These are phyloP conservation scores for Otolemur garnettii DNA, from an alignment of 2,113 vertebrate genomes.

Conservation along the genomic window DNA sequence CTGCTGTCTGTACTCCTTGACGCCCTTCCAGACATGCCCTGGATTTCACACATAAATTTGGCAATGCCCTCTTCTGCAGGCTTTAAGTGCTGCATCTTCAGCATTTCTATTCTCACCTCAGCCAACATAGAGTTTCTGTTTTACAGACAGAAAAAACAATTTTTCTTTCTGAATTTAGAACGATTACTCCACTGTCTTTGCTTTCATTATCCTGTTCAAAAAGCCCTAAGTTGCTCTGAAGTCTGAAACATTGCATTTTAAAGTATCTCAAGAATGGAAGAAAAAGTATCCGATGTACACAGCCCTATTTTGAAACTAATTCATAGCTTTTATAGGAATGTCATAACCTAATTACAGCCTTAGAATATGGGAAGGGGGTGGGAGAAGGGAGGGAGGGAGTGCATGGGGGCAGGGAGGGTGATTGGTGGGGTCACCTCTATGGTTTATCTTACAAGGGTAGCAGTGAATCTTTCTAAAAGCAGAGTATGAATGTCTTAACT, in stretches of 20 bases:
- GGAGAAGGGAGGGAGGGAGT: no score
- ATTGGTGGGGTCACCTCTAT: no score
- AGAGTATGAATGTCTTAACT: no score
- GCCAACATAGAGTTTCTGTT: neutral
- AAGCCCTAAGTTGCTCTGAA: neutral
- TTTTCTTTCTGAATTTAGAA: neutral
- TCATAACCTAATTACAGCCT: no score
- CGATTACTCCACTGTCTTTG: neutral
- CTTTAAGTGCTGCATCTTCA: neutral
- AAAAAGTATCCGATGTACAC: no score
- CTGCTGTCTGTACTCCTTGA: neutral
- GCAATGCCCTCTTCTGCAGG: neutral
- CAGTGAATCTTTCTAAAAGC: no score
- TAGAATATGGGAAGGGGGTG: no score
- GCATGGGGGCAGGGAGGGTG: no score
- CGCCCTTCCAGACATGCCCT: neutral
- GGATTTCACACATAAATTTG: neutral
- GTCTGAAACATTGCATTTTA: neutral
- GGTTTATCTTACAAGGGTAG: no score
- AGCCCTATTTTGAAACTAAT: no score
- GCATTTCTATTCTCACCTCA: neutral
- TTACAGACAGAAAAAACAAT: neutral
- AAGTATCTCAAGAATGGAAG: no score
- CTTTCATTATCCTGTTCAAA: neutral
- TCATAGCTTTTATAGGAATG: no score